Percentiles rank a stretch among this genome's conserved stretches.
Evolutionary conservation across 1,140 invertebrate genomes (phyloP).

Genomic region (Formica exsecta): DNA sequence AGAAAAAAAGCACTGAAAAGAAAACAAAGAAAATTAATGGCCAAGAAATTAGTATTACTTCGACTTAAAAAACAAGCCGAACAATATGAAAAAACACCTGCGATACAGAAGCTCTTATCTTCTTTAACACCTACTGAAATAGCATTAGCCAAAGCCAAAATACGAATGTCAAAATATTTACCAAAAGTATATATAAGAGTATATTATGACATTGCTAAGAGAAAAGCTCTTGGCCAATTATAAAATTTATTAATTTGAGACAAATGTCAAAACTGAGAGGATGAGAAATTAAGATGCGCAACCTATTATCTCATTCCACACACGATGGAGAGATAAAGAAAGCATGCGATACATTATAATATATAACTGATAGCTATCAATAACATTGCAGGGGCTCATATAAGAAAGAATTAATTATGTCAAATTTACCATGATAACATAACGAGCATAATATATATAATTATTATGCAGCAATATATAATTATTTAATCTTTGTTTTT

Average conservation of each 20-base stretch:
- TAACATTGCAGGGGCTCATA: background rate
- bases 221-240: background rate
- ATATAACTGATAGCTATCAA: too few species aligned
- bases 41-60: background rate
- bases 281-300: background rate
- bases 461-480: background rate
- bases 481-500: slow-evolving; percentile 1
- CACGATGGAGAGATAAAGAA: background rate
- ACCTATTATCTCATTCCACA: background rate
- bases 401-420: background rate
- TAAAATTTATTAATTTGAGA: background rate
- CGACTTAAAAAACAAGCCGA: slow-evolving; percentile 31
- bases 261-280: background rate
- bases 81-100: slow-evolving; percentile 25
- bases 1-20: background rate
- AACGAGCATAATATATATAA: background rate
- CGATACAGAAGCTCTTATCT: slow-evolving; percentile 46
- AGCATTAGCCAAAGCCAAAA: background rate
- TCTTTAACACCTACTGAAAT: background rate
- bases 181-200: slow-evolving; percentile 20
- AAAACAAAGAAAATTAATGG: slow-evolving; percentile 1
- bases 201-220: slow-evolving; percentile 34
- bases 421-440: background rate
- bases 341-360: too few species aligned
- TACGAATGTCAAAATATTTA: slow-evolving; percentile 13